Conservation (phyloP, 2,888 invertebrate species). For the Harpalus rubripes region DNA sequence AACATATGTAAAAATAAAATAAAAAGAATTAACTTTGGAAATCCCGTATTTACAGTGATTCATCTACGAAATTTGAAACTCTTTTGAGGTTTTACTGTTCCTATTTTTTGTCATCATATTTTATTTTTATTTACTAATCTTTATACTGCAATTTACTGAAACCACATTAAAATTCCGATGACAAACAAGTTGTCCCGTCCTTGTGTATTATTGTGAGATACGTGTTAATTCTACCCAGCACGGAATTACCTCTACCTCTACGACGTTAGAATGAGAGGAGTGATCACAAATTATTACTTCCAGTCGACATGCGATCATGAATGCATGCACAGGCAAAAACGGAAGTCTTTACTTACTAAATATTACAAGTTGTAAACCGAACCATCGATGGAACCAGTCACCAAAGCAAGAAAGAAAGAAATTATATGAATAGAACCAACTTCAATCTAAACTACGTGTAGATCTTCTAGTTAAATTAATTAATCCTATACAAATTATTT, state of each 20-base stretch:
- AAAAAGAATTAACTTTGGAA: not conserved
- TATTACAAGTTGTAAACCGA: slow-evolving; percentile 61
- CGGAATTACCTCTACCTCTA: slow-evolving; percentile 45
- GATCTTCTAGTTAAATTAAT: not conserved
- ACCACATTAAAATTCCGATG: not conserved
- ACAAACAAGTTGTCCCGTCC: not conserved
- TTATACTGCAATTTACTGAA: not conserved
- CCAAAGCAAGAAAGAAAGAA: slow-evolving; percentile 68
- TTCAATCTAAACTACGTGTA: slow-evolving; percentile 33
- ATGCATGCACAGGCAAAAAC: slow-evolving; percentile 55
- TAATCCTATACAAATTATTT: not conserved
- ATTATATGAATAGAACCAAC: slow-evolving; percentile 66
- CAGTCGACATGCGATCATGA: slow-evolving; percentile 53
- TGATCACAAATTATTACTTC: slow-evolving; percentile 49
- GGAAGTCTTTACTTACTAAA: slow-evolving; percentile 64
- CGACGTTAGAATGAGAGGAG: slow-evolving; percentile 40
- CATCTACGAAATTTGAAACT: not conserved
- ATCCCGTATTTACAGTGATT: not conserved
- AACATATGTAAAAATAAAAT: not conserved
- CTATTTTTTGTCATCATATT: not conserved
- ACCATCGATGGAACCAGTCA: slow-evolving; percentile 63
- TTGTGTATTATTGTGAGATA: slow-evolving; percentile 7
- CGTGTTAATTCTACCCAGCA: slow-evolving; percentile 10
- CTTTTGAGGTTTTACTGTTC: not conserved
- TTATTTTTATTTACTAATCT: too few species aligned